Evolutionary conservation across 2,888 invertebrate genomes (phyloP).

Genomic region (Drepanosiphum platanoidis): DNA sequence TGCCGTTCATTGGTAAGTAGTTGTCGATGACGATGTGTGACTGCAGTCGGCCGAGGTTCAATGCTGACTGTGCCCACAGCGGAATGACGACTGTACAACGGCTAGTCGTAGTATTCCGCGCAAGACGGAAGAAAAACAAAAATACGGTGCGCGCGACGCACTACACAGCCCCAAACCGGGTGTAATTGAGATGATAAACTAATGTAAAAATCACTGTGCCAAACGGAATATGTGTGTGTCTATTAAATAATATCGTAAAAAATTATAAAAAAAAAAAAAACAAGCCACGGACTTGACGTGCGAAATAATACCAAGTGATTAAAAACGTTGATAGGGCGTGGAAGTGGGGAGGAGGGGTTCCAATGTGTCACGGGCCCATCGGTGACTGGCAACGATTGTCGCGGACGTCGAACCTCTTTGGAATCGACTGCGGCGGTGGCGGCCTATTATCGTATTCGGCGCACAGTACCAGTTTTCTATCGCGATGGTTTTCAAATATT

Average conservation of each 20-base stretch:
- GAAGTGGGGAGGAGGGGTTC: conserved; percentile 43
- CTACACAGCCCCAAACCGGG: too few species aligned
- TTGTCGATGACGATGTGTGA: background rate
- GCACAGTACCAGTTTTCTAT: too few species aligned
- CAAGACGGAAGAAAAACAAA: background rate
- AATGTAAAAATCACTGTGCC: too few species aligned
- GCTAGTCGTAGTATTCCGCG: too few species aligned
- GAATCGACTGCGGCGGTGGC: background rate
- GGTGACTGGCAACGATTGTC: conserved; percentile 43
- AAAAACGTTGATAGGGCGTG: conserved; percentile 53
- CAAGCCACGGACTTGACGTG: conserved; percentile 46
- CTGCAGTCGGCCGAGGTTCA: background rate
- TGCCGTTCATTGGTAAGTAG: conserved; percentile 33
- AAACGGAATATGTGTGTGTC: too few species aligned
- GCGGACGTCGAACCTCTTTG: conserved; percentile 36
- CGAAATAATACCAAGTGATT: conserved; percentile 53
- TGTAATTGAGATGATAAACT: background rate
- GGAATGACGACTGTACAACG: background rate
- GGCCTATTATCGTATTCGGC: background rate
- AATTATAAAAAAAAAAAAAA: conserved; percentile 20
- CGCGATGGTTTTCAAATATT: too few species aligned
- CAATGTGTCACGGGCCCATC: conserved; percentile 57
- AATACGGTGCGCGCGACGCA: background rate
- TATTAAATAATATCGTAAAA: conserved; percentile 23
- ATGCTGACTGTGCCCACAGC: background rate